Base-by-base conservation (phyloP, 2,797 vertebrate species). In the Myripristis murdjan region DNA sequence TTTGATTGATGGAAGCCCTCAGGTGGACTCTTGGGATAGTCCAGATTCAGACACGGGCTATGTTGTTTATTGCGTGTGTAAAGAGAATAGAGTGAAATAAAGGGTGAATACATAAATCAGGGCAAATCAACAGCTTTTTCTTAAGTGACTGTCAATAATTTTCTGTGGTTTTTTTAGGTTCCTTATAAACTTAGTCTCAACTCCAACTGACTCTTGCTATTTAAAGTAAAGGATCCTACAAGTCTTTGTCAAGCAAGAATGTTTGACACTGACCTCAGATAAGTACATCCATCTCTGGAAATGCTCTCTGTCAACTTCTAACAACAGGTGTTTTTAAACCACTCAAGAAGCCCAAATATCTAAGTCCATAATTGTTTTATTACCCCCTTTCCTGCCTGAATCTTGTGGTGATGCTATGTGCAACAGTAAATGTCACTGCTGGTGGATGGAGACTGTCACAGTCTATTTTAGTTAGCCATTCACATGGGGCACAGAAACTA, bases 391-490 rank as follows among this genome's bases (percentile, higher is more conserved):
- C 70, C 73, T 51, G 73, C 51, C 69, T 51, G 41, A 87, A 90
- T 78, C 71, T 73, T 79, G 78, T 61, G 37, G 69, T 20, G 62
- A 80, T 78, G 80, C 75, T 82, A 75, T 81, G 75, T 63, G 63
- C 73, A 81, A 73, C 62, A 71, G 77, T 71, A 77, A 88, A 90
- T 86, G 87, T 77, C 86, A 87, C 56, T 58, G 69, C 20, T 59
- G 74, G 66, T 58, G 67, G 73, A 79, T 77, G 9, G 74, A 72
- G 37, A 46, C 60, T 15, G 23, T 60, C 78, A 62, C 14, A 80
- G 71, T 80, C 88, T 94, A 93, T 94, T 94, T 94, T 86, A 70
- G 91, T 86, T 64, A 84, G 78, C 75, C 51, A 60, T 86, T 88
- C 77, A 79, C 82, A 74, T 81, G 82, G 71, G 75, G 49, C 73